These are phyloP conservation scores for Metopia argyrocephala DNA, from an alignment of 2,888 invertebrate species.

Conservation along the genomic window DNA sequence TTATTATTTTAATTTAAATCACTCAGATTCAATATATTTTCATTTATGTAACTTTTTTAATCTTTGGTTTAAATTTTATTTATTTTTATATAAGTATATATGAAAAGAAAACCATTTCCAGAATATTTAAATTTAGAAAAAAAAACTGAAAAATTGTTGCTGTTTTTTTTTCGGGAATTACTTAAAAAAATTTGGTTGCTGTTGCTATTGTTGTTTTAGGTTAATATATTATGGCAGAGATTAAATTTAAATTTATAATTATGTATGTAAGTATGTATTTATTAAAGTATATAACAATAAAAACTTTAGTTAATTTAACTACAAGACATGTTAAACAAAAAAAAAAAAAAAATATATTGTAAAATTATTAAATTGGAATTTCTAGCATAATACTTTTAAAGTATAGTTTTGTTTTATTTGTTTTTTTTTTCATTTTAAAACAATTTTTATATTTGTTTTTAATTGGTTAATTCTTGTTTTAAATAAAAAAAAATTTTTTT, in stretches of 20 bases:
- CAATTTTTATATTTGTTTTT: constrained; percentile 49
- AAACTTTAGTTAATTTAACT: constrained; percentile 65
- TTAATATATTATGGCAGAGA: constrained; percentile 50
- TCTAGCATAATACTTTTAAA: constrained; percentile 68
- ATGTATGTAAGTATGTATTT: no score
- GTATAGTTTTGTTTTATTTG: constrained; percentile 32
- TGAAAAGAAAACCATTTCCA: constrained; percentile 55
- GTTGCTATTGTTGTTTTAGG: not conserved
- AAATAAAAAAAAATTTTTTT: constrained; percentile 33
- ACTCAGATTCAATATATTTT: constrained; percentile 1
- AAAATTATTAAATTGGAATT: constrained; percentile 66
- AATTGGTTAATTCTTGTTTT: no score
- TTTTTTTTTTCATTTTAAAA: constrained; percentile 36
- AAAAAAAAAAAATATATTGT: constrained; percentile 44
- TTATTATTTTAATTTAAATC: not conserved
- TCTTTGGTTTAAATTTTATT: constrained; percentile 51
- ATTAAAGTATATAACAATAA: constrained; percentile 52
- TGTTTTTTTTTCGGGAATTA: constrained; percentile 33
- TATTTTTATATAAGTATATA: not conserved
- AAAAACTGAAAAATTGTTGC: constrained; percentile 34
- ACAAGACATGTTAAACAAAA: constrained; percentile 67
- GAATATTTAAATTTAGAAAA: constrained; percentile 59
- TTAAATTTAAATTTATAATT: no score
- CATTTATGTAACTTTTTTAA: constrained; percentile 30
- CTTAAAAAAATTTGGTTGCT: constrained; percentile 14